Evolutionary conservation across 2,113 vertebrate species (phyloP).

Genomic region (Ptychochromis oligacanthus): DNA sequence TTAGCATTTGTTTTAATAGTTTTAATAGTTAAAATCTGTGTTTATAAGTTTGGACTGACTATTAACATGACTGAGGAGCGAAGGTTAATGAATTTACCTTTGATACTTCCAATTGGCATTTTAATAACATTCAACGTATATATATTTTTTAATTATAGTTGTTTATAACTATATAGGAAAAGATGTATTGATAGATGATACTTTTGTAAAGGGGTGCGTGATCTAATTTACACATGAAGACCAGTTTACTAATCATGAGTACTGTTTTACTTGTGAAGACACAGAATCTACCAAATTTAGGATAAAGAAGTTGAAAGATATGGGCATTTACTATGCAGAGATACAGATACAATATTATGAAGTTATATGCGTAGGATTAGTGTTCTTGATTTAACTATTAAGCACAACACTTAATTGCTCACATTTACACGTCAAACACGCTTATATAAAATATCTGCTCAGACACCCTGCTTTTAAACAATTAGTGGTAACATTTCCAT

Average conservation of each 20-base stretch:
- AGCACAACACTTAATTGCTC: neutral
- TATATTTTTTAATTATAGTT: neutral
- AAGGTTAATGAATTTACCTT: slow-evolving; percentile 19
- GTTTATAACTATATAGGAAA: no score
- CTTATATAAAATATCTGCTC: neutral
- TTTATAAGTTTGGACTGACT: neutral
- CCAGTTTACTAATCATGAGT: neutral
- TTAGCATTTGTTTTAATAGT: neutral
- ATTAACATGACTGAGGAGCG: neutral
- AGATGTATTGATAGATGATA: neutral
- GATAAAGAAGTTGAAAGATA: no score
- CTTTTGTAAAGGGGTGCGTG: neutral
- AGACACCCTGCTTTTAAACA: neutral
- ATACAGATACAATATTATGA: neutral
- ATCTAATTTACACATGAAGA: neutral
- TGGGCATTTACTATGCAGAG: neutral
- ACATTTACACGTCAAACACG: neutral
- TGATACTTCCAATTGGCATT: neutral
- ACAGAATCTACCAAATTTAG: neutral
- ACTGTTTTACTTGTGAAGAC: neutral
- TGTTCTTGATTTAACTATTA: neutral
- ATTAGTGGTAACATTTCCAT: neutral
- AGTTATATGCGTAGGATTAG: no score
- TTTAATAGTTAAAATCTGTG: neutral
- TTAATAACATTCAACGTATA: neutral